Evolutionary conservation across 2,797 vertebrate species (phyloP).

Genomic region (Melanogrammus aeglefinus): DNA sequence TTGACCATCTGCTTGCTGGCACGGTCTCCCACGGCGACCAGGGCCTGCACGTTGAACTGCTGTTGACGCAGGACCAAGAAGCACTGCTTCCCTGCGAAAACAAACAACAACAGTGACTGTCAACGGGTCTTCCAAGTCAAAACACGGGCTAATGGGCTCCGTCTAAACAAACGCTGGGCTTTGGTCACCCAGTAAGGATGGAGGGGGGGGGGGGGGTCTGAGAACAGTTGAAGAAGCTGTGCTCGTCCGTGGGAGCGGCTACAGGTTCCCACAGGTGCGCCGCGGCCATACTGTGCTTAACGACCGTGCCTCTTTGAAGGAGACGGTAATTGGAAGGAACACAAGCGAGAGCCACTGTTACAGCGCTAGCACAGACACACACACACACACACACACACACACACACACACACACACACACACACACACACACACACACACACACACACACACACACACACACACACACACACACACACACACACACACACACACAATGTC

Average conservation of each 20-base stretch:
- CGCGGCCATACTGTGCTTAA: conserved; percentile 39
- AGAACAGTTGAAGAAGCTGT: not conserved
- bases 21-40: conserved; percentile 96
- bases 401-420: conserved; percentile 45
- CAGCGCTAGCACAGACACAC: conserved; percentile 8
- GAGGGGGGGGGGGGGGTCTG: not conserved
- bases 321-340: conserved; percentile 34
- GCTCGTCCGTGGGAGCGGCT: not conserved
- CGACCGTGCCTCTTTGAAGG: conserved; percentile 49
- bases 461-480: conserved; percentile 12
- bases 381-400: conserved; percentile 12
- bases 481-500: conserved; percentile 36
- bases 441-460: not conserved
- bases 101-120: conserved; percentile 38
- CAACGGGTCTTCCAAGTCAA: conserved; percentile 15
- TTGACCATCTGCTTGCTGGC: conserved; percentile 99
- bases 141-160: conserved; percentile 10
- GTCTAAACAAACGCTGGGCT: conserved; percentile 26
- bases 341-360: conserved; percentile 50
- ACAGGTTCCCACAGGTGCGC: conserved; percentile 36
- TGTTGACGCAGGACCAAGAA: conserved; percentile 98
- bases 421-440: conserved; percentile 34
- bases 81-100: conserved; percentile 91
- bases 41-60: conserved; percentile 95
- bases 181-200: not conserved